Evolutionary conservation across 92 coral and sea anemone genomes (phyloP), one percentile per base, ranked within the genome.

Genomic region (Muricea muricata): DNA sequence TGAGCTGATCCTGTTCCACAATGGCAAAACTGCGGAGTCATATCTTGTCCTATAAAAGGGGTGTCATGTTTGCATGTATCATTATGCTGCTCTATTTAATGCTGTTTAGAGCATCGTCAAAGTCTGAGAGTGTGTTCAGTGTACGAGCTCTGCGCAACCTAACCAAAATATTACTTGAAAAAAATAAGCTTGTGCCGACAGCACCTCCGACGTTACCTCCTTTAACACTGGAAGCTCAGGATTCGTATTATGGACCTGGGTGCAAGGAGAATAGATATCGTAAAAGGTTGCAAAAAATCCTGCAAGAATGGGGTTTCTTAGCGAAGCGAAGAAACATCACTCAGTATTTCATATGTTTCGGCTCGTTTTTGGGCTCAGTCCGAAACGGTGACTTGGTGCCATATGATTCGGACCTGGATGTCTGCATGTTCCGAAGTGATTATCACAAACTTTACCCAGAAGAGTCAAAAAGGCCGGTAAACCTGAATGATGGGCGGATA

Each of bases 381-480:
- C 82, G 82, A 24, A 57, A 77, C n/a, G 70, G 82, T 54, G 82
- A 77, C 52, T 15, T 77, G 17, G 21, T 77, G 9, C 82, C 82
- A 10, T 77, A 77, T 21, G 82, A 77, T 31, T 17, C 42, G 37
- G 82, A 77, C 26, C 31, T 77, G 18, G 82, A 77, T 56, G 33
- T 77, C 7, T 77, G 82, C 23, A 77, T 77, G 70, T 50, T 40
- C 34, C 46, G 61, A 11, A 13, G 20, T 28, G 82, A 77, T 7
- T 77, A 24, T 29, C 37, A 18, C 30, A 77, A 77, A 77, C 52
- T 77, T 15, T 10, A 40, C n/a, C 55, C 56, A 0, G 78, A 39
- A 5, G 78, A 72, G 55, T 4, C 48, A 0, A 72, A 39, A 11
- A 0, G 57, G 30, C 78, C 78, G 18, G 15, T 72, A 14, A 42